These are phyloP conservation scores for human (Homo sapiens) DNA, from an alignment of 2,113 vertebrate genomes.

Conservation along the genomic window DNA sequence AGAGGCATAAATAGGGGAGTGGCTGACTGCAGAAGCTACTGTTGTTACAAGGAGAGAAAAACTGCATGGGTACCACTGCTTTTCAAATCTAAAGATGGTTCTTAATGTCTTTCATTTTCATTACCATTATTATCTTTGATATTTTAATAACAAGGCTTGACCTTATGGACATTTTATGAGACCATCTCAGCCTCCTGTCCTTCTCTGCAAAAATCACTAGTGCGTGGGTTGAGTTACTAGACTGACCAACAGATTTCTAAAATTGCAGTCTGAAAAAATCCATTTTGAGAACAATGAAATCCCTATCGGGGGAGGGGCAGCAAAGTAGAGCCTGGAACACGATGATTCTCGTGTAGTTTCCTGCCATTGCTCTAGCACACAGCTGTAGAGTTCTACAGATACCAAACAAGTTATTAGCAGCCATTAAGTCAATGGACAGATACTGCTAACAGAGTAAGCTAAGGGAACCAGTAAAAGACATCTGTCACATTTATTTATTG, in stretches of 20 bases:
- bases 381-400: background rate
- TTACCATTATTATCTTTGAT: background rate
- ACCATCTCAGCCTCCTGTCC: background rate
- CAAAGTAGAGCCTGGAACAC: background rate
- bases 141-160: constrained; percentile 1
- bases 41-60: background rate
- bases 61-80: background rate
- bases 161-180: background rate
- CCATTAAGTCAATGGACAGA: background rate
- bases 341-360: rapidly evolving
- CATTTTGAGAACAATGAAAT: background rate
- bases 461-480: background rate
- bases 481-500: background rate
- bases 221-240: background rate
- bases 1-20: background rate
- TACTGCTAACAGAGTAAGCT: background rate
- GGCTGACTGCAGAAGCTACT: background rate
- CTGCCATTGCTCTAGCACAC: background rate
- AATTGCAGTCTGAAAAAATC: constrained; percentile 3
- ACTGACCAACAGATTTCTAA: constrained; percentile 22
- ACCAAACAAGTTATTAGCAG: background rate
- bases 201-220: background rate
- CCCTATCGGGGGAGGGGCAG: background rate
- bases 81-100: background rate
- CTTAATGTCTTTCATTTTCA: no score